A percentile compares a stretch with the other conserved stretches of the same genome.
phyloP scores from a whole-genome alignment of 2,888 invertebrate genomes.

The Cloeon dipterum region DNA sequence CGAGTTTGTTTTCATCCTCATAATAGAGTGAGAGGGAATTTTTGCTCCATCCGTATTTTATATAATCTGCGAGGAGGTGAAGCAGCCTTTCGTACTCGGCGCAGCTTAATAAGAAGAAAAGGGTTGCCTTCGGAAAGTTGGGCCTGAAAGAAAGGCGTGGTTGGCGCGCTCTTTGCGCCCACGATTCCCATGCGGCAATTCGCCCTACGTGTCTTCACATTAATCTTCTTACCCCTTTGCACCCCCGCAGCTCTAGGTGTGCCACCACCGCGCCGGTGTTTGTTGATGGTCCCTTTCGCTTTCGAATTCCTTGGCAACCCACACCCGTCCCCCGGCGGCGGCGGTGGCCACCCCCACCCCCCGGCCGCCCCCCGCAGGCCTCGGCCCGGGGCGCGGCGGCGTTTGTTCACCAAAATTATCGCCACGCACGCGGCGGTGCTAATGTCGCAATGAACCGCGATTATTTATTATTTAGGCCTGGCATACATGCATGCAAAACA shows the following conservation, averaged over 20 bases:
- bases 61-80: too few relatives aligned
- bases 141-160: too few relatives aligned
- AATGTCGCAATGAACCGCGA: background rate
- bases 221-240: constrained; percentile 1
- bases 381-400: background rate
- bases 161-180: too few relatives aligned
- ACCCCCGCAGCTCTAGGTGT: background rate
- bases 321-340: background rate
- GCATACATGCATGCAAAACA: too few relatives aligned
- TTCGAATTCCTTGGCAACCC: constrained; percentile 2
- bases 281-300: background rate
- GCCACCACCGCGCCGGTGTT: background rate
- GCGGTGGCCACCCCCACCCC: background rate
- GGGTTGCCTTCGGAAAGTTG: too few relatives aligned
- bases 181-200: too few relatives aligned
- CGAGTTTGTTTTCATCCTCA: too few relatives aligned
- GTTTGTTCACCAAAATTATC: background rate
- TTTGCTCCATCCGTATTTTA: too few relatives aligned
- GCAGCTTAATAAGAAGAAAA: too few relatives aligned
- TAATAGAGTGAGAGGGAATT: too few relatives aligned
- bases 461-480: too few relatives aligned
- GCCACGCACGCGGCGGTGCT: background rate
- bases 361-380: constrained; percentile 1
- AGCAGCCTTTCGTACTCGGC: too few relatives aligned
- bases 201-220: background rate